phyloP scores from a whole-genome alignment of 2,888 invertebrate species.

The Oxyteleia sp. region DNA sequence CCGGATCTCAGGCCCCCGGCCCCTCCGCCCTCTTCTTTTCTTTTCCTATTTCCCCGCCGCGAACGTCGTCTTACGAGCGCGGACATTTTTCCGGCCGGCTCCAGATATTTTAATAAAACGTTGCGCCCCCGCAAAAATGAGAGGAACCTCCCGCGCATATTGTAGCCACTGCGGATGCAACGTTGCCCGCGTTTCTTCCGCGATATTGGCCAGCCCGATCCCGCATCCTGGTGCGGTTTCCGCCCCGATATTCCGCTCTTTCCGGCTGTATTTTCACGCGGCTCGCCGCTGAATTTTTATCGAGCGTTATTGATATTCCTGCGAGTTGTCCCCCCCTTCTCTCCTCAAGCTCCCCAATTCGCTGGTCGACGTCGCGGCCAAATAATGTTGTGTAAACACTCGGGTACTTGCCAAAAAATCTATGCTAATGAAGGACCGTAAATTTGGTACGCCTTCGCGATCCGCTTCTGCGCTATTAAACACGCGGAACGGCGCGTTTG shows the following conservation, averaged over 20 bases:
- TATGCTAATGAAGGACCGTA: too few species aligned
- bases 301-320: constrained; percentile 54
- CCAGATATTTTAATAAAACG: constrained; percentile 63
- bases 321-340: too few species aligned
- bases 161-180: constrained; percentile 24
- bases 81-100: constrained; percentile 44
- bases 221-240: constrained; percentile 20
- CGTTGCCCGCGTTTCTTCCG: constrained; percentile 46
- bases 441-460: too few species aligned
- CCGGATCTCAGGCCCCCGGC: constrained; percentile 6
- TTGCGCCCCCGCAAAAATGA: constrained; percentile 24
- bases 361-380: too few species aligned
- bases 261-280: constrained; percentile 50
- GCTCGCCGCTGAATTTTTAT: constrained; percentile 56
- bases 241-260: constrained; percentile 35
- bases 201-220: constrained; percentile 55
- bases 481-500: too few species aligned
- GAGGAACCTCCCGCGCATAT: constrained; percentile 28
- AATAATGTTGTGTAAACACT: too few species aligned
- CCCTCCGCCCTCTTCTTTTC: constrained; percentile 1
- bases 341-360: too few species aligned
- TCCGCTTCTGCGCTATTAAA: too few species aligned
- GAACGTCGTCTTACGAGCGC: constrained; percentile 43
- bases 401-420: too few species aligned
- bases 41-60: constrained; percentile 8